These are phyloP conservation scores for Danio aesculapii DNA, from an alignment of 2,797 vertebrate species.

Conservation along the genomic window DNA sequence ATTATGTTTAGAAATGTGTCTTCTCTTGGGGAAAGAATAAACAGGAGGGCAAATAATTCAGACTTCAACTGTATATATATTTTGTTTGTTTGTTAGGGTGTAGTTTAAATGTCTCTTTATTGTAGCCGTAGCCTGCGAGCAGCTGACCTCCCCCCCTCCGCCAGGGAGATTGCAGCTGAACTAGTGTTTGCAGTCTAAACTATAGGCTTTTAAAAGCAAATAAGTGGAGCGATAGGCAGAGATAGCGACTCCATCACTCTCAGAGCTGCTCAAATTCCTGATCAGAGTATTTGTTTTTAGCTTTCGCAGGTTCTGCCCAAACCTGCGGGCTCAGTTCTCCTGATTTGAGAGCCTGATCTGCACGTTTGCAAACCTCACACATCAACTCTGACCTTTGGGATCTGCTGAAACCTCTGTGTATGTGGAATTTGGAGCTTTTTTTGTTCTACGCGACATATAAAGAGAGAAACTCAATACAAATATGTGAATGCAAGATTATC, in stretches of 20 bases:
- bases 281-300: constrained; percentile 61
- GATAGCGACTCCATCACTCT: constrained; percentile 57
- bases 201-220: constrained; percentile 55
- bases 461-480: not conserved
- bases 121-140: constrained; percentile 29
- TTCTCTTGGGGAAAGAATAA: too few relatives aligned
- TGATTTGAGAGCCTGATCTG: not conserved
- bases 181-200: constrained; percentile 56
- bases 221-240: constrained; percentile 53
- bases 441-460: not conserved
- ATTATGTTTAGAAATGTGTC: too few relatives aligned
- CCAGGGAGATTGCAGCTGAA: constrained; percentile 34
- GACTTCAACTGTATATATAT: too few relatives aligned
- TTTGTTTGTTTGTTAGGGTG: too few relatives aligned
- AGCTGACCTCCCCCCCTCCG: constrained; percentile 42
- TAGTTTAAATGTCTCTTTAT: too few relatives aligned
- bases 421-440: not conserved
- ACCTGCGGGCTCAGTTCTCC: not conserved
- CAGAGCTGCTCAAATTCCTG: constrained; percentile 52
- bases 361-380: not conserved
- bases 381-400: constrained; percentile 12
- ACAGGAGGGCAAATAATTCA: too few relatives aligned
- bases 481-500: not conserved
- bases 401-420: not conserved
- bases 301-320: constrained; percentile 42